phyloP scores from a whole-genome alignment of 2,113 vertebrate genomes.

The Siniperca chuatsi region DNA sequence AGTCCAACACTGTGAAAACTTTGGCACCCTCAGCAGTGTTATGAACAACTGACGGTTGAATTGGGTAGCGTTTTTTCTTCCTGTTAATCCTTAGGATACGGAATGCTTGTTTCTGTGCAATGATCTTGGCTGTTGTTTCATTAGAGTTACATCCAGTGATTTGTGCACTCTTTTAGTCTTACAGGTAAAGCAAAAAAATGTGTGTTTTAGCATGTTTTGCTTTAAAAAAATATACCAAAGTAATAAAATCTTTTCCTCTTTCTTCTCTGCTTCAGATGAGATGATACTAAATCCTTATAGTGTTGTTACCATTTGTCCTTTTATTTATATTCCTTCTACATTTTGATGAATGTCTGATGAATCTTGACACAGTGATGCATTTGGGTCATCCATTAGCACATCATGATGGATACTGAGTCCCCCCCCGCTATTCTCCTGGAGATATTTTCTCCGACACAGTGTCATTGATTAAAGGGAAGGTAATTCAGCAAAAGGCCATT shows the following conservation, averaged over 20 bases:
- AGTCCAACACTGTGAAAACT: slow-evolving; percentile 15
- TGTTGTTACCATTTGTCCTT: slow-evolving; percentile 25
- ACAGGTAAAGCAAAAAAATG: neutral
- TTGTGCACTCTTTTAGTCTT: neutral
- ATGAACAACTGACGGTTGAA: slow-evolving; percentile 14
- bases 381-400: slow-evolving; percentile 64
- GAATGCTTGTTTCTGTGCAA: slow-evolving; percentile 17
- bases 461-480: slow-evolving; percentile 79
- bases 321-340: slow-evolving; percentile 45
- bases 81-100: neutral
- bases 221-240: neutral
- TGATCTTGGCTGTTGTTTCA: slow-evolving; percentile 39
- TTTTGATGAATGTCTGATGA: slow-evolving; percentile 63
- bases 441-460: slow-evolving; percentile 61
- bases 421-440: slow-evolving; percentile 51
- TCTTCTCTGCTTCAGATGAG: slow-evolving; percentile 2
- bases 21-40: slow-evolving; percentile 16
- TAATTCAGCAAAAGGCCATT: slow-evolving; percentile 73
- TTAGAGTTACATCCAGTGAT: slow-evolving; percentile 15
- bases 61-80: neutral
- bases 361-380: slow-evolving; percentile 64
- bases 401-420: slow-evolving; percentile 67
- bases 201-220: neutral
- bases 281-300: slow-evolving; percentile 24
- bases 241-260: slow-evolving; percentile 15